Evolutionary conservation across 2,113 vertebrate genomes (phyloP).

Genomic region (Spheniscus mendiculus): DNA sequence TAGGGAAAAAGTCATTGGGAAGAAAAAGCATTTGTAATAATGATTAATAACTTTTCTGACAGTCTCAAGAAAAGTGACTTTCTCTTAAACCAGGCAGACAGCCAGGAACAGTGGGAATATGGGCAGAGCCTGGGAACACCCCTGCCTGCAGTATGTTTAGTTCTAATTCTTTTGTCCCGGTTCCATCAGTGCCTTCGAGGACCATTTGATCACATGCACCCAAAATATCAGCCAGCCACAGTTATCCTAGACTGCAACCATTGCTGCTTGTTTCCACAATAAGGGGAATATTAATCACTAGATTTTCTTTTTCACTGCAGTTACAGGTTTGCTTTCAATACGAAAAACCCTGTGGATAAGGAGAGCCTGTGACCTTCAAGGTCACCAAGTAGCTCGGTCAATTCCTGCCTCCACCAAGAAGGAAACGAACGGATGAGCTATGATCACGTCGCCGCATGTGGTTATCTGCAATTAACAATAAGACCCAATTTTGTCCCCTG

Average conservation of each 20-base stretch:
- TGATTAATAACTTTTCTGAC: background rate
- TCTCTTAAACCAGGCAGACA: background rate
- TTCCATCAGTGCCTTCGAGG: background rate
- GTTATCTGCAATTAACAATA: background rate
- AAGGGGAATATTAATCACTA: background rate
- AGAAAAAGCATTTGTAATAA: background rate
- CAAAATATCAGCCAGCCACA: background rate
- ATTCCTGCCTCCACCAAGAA: background rate
- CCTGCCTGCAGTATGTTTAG: background rate
- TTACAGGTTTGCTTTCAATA: background rate
- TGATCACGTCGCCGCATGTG: fast-evolving
- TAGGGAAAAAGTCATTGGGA: background rate
- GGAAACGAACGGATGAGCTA: background rate
- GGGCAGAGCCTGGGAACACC: background rate
- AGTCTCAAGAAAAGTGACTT: background rate
- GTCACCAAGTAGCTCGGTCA: background rate
- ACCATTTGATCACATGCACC: background rate
- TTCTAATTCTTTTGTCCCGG: background rate
- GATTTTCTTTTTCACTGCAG: background rate
- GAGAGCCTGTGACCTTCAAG: background rate
- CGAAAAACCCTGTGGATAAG: background rate
- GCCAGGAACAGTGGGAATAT: background rate
- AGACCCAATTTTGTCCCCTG: background rate
- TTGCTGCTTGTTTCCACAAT: background rate
- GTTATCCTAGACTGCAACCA: background rate